Percentiles rank a stretch among this genome's conserved stretches.
Evolutionary conservation across 92 coral and sea anemone genomes (phyloP).

Genomic region (Pocillopora meandrina): DNA sequence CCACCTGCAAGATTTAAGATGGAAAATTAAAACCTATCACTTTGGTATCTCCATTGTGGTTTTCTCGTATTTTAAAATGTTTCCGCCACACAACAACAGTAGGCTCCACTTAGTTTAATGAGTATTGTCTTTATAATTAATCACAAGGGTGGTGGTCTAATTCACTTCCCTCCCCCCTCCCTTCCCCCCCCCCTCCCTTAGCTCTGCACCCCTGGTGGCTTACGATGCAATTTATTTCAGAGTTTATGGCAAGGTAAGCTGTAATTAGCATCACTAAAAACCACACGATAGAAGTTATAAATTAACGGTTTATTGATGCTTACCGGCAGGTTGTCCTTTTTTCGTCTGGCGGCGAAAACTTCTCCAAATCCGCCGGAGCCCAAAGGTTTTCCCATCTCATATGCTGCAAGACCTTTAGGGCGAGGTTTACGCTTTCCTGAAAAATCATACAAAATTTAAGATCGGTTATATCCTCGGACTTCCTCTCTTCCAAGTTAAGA

Average conservation of each 20-base stretch:
- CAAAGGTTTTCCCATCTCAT: conserved; percentile 26
- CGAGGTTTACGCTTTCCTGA: conserved; percentile 37
- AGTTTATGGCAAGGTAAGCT: neutral
- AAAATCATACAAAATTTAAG: neutral
- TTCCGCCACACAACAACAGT: no score
- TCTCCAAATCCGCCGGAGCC: conserved; percentile 47
- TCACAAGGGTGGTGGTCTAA: neutral
- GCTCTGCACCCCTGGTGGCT: neutral
- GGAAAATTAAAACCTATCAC: neutral
- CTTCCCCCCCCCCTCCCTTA: neutral
- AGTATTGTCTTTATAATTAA: no score
- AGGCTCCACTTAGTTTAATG: no score
- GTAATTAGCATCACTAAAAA: neutral
- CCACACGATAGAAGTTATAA: neutral
- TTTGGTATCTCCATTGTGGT: no score
- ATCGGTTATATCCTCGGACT: neutral
- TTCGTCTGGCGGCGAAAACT: conserved; percentile 38
- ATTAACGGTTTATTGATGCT: neutral
- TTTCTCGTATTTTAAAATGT: no score
- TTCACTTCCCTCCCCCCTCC: neutral
- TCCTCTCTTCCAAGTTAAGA: neutral
- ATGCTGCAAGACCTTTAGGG: conserved; percentile 25
- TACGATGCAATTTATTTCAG: no score
- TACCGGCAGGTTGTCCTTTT: conserved; percentile 37
- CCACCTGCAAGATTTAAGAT: conserved; percentile 19